Evolutionary conservation across 2,113 vertebrate genomes (phyloP).

Genomic region (Hymenochirus boettgeri): DNA sequence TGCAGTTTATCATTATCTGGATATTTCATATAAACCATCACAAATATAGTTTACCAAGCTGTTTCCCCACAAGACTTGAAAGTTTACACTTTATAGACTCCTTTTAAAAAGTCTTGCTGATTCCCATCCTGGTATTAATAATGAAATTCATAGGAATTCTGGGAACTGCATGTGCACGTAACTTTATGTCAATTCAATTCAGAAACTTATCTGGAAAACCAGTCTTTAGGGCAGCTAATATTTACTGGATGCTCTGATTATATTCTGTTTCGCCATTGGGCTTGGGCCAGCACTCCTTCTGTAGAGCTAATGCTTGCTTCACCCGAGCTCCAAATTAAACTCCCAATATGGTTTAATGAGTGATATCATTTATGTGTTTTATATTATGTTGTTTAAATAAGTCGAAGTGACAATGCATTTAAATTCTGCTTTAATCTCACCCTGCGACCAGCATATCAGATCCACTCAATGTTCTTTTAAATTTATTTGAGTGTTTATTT

Average conservation of each 20-base stretch:
- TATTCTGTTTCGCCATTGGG: slow-evolving; percentile 21
- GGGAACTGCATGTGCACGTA: neutral
- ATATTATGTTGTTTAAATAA: slow-evolving; percentile 41
- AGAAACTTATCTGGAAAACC: slow-evolving; percentile 12
- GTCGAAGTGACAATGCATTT: slow-evolving; percentile 40
- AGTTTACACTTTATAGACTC: too few species aligned
- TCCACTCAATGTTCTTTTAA: slow-evolving; percentile 22
- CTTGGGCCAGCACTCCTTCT: slow-evolving; percentile 22
- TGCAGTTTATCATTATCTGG: too few species aligned
- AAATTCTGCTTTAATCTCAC: slow-evolving; percentile 35
- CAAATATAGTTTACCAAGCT: too few species aligned
- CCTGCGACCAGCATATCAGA: slow-evolving; percentile 2
- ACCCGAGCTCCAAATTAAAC: slow-evolving; percentile 34
- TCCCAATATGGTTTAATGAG: slow-evolving; percentile 37
- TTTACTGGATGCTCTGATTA: slow-evolving; percentile 29
- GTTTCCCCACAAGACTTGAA: too few species aligned
- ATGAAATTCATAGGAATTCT: neutral
- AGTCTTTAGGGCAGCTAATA: slow-evolving; percentile 31
- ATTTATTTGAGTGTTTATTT: slow-evolving; percentile 21
- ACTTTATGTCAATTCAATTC: neutral
- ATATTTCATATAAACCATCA: too few species aligned
- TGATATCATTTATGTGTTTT: slow-evolving; percentile 30
- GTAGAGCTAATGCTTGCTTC: slow-evolving; percentile 3
- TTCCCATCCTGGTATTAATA: too few species aligned
- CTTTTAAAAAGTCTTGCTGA: too few species aligned